Percentiles rank a stretch among this genome's conserved stretches.
Conservation (phyloP, 2,113 vertebrate species). For the Acinonyx jubatus region DNA sequence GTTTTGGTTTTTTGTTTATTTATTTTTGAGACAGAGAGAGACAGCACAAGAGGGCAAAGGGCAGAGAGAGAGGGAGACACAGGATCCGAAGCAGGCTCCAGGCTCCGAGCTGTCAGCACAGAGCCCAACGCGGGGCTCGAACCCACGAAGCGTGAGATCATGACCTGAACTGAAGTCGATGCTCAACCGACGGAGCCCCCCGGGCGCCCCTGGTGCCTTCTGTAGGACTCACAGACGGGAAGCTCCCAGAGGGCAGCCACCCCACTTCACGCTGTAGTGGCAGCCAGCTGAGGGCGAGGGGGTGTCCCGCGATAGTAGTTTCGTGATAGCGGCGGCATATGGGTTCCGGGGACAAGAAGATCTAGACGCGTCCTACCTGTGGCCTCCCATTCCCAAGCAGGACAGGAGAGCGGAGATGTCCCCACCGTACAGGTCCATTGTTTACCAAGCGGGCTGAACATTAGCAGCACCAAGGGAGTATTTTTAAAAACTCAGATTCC, state of each 20-base stretch:
- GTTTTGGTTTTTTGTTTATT: neutral
- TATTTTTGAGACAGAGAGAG: no score
- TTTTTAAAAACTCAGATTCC: neutral
- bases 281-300: neutral
- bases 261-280: neutral
- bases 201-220: no score
- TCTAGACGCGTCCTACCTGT: neutral
- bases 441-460: neutral
- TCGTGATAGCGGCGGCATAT: fast-evolving
- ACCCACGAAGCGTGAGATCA: no score
- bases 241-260: neutral
- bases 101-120: no score
- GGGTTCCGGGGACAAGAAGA: neutral
- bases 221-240: neutral
- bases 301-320: neutral
- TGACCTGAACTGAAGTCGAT: no score
- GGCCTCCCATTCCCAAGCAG: neutral
- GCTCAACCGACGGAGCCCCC: no score
- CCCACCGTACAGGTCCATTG: neutral
- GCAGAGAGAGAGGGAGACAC: no score
- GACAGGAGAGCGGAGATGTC: neutral
- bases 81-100: no score
- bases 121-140: no score
- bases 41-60: no score
- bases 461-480: neutral